These are phyloP conservation scores for Branchinecta lynchi DNA, from an alignment of 1,140 invertebrate genomes.

Conservation along the genomic window DNA sequence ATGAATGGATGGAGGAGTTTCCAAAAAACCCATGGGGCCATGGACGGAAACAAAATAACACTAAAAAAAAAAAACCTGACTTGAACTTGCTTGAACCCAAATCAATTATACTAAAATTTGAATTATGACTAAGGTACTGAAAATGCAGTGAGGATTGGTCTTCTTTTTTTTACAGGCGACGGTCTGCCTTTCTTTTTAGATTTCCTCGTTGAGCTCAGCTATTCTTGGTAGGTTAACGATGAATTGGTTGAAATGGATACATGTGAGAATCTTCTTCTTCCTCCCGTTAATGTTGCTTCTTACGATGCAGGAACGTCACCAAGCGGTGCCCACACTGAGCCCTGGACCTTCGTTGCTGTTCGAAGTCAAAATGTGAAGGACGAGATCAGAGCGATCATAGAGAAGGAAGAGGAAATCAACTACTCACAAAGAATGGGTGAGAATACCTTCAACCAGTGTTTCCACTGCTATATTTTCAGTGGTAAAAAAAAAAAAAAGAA, in stretches of 20 bases:
- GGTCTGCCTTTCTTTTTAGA: not conserved
- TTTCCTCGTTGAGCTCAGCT: slow-evolving; percentile 4
- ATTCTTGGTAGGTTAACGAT: not conserved
- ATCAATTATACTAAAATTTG: no score
- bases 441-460: not conserved
- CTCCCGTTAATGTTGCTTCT: not conserved
- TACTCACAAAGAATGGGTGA: slow-evolving; percentile 69
- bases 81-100: no score
- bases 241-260: not conserved
- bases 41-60: no score
- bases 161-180: no score
- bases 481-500: not conserved
- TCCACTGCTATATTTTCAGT: not conserved
- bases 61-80: no score
- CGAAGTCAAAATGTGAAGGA: slow-evolving; percentile 46
- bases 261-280: not conserved
- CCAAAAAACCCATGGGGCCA: no score
- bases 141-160: no score
- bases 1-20: no score
- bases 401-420: slow-evolving; percentile 71
- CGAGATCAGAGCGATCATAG: slow-evolving; percentile 57
- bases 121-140: no score
- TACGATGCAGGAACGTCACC: slow-evolving; percentile 55
- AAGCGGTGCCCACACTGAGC: slow-evolving; percentile 80
- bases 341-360: slow-evolving; percentile 74